Percentiles rank a stretch among this genome's conserved stretches.
Conservation (phyloP, 2,113 vertebrate genomes). For the Silurus glanis region DNA sequence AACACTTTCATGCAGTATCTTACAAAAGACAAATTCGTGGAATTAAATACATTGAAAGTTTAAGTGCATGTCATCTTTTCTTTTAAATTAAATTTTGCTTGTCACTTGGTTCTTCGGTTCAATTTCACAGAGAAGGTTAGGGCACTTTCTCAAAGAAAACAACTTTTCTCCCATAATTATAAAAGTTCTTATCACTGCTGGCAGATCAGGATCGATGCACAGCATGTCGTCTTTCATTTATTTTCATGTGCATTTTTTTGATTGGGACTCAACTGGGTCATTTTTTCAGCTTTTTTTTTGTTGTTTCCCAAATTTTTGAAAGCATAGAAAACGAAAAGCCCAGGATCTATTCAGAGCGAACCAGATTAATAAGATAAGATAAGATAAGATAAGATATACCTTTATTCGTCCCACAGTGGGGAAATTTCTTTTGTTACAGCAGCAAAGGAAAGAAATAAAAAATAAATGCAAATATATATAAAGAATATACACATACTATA, state of each 20-base stretch:
- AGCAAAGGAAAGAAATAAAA: too few species aligned
- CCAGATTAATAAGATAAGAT: too few species aligned
- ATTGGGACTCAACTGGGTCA: slow-evolving; percentile 55
- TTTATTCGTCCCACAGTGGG: too few species aligned
- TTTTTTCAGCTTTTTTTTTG: slow-evolving; percentile 50
- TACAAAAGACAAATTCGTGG: slow-evolving; percentile 10
- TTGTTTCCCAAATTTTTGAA: slow-evolving; percentile 40
- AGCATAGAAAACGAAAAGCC: slow-evolving; percentile 24
- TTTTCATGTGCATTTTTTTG: slow-evolving; percentile 45
- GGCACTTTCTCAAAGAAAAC: slow-evolving; percentile 22
- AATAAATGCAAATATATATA: too few species aligned
- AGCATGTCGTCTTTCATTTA: slow-evolving; percentile 50
- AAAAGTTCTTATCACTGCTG: background rate
- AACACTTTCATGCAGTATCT: background rate
- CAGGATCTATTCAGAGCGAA: slow-evolving; percentile 4
- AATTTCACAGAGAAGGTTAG: slow-evolving; percentile 28
- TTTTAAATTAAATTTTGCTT: background rate
- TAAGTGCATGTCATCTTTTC: slow-evolving; percentile 23
- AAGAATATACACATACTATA: too few species aligned
- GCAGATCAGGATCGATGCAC: slow-evolving; percentile 31
- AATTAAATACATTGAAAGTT: slow-evolving; percentile 44
- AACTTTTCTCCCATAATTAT: background rate
- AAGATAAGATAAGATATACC: too few species aligned
- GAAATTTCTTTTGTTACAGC: too few species aligned
- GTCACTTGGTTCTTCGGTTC: slow-evolving; percentile 7